Base-by-base conservation (phyloP, 2,888 invertebrate genomes). In the Flabesymbios commensalis region DNA sequence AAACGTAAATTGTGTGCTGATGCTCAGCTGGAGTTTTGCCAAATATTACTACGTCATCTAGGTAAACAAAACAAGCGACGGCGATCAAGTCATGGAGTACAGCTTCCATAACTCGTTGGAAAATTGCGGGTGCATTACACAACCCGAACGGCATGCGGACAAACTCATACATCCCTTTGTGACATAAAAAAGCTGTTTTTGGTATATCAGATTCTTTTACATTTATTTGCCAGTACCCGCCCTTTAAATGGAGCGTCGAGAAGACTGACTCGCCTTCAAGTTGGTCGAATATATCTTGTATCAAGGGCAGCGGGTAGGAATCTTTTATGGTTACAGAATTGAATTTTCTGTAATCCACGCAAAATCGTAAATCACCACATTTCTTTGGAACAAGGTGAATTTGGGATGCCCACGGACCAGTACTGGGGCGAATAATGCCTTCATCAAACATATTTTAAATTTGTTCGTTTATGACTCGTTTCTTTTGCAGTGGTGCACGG, bases 41-140 rank as follows among this genome's bases (percentile, higher is more conserved):
- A 53, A 36, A 53, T 5, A 53, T 36, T 5, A 53, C 19, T 7
- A 53, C 22, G 24, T 53, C 53, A 36, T 53, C 53, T 4, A 53
- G 19, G 24, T 53, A 53, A 7, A 22, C 36, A 17, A 53, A 36
- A 36, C 14, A 14, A 28, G 10, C 5, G 7, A 7, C 10, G 14
- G 10, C 7, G 10, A 7, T 22, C 7, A 53, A 7, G 36, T 53
- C 19, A 4, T 24, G 14, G 19, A 53, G 36, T 7, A 53, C 53
- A 17, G 5, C 7, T 7, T 53, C 17, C 53, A 53, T 53, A 5
- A 53, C 7, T 5, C 7, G 7, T 53, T 53, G 53, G 22, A 53
- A 53, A 4, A 17, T 22, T 5, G 53, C 14, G 10, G 14, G 36
- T 10, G 53, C 32, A n/a, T 5, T 36, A 17, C 5, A 10, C 7